Percentiles rank a stretch among this genome's conserved stretches.
Conservation (phyloP, 2,888 invertebrate species). For the Seladonia tumulorum region DNA sequence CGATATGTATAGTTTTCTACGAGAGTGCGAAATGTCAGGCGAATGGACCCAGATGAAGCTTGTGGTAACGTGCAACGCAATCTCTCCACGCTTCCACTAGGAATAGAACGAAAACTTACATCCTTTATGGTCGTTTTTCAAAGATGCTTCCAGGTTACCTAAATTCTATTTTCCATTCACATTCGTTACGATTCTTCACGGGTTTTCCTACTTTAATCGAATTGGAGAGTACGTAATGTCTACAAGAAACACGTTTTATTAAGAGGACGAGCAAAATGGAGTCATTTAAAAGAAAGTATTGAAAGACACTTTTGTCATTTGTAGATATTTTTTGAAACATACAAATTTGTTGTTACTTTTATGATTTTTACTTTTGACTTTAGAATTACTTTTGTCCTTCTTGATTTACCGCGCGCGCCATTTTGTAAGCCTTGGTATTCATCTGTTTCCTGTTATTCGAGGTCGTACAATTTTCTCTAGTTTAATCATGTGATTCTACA, state of each 20-base stretch:
- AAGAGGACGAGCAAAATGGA: background rate
- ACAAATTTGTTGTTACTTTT: background rate
- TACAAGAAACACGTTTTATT: background rate
- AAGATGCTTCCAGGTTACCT: background rate
- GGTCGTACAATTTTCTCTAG: background rate
- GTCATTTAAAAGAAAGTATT: background rate
- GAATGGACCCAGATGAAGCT: slow-evolving; percentile 16
- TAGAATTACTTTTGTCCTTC: background rate
- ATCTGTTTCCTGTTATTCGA: background rate
- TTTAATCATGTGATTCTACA: background rate
- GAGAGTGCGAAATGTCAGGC: slow-evolving; percentile 26
- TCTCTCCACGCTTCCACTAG: slow-evolving; percentile 28
- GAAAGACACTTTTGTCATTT: background rate
- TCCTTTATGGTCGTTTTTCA: slow-evolving; percentile 35
- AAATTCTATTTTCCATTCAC: background rate
- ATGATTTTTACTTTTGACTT: background rate
- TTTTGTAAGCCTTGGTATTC: background rate
- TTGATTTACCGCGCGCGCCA: background rate
- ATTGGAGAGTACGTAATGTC: background rate
- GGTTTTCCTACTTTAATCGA: slow-evolving; percentile 1
- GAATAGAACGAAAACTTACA: slow-evolving; percentile 32
- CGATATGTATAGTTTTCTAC: slow-evolving; percentile 60
- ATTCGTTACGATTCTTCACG: background rate
- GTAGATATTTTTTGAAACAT: background rate
- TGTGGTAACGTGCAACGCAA: slow-evolving; percentile 23